Base-by-base conservation (phyloP, 1,140 invertebrate species). In the Tetragnatha versicolor region DNA sequence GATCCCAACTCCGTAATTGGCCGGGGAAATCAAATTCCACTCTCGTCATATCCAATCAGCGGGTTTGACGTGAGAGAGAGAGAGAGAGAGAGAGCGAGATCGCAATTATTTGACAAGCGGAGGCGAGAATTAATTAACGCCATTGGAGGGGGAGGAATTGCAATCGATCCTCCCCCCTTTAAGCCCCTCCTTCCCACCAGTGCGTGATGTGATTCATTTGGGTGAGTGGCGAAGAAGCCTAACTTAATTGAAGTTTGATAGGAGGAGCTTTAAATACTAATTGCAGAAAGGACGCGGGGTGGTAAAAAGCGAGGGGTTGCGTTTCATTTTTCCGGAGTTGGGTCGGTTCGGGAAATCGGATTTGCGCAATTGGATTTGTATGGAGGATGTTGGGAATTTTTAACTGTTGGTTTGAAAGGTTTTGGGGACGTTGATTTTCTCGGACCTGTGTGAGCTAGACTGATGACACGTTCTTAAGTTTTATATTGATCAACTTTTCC, bases 211-310 rank as follows among this genome's bases (percentile, higher is more conserved):
- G 68, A 70, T 70, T 70, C 68, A 70, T 39, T 20, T 55, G 33
- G 35, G 5, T 27, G 17, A 39, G 35, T n/a, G n/a, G 27, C 20
- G 45, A 45, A 53, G 69, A 55, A 73, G 58, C 17, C 49, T 73
- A 73, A 73, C 69, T 73, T 73, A 73, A 73, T 73, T 73, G 69
- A 73, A 73, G 69, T 73, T 73, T 73, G 69, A 73, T 73, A 33
- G 10, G 69, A 7, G 53, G 27, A 60, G 69, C 53, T 73, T 73
- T 73, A 73, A 73, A 73, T 73, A 14, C 53, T 73, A 58, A 73
- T 73, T 60, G 60, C n/a, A n/a, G 7, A 55, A 73, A 3, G 27
- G 39, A 60, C n/a, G 2, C 35, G 7, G 51, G 20, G 25, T 10
- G 55, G 27, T 2, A 31, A 31, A 60, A 60, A 60, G n/a, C 20